These are phyloP conservation scores for Cottus gobio DNA, from an alignment of 2,113 vertebrate species.

Conservation along the genomic window DNA sequence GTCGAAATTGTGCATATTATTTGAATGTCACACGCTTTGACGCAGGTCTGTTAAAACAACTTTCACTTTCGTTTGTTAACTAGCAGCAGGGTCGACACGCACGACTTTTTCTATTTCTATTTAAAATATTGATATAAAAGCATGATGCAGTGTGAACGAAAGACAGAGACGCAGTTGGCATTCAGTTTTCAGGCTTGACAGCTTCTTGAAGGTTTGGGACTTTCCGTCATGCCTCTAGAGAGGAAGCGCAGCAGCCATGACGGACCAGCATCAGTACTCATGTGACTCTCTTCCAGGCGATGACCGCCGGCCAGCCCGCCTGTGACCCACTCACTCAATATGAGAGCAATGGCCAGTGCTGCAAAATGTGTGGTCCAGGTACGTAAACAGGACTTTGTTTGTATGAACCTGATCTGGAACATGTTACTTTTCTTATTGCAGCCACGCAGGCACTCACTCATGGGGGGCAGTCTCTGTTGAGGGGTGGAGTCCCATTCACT, in stretches of 20 bases:
- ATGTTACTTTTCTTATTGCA: not conserved
- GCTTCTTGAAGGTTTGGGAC: conserved; percentile 54
- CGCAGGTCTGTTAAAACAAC: not conserved
- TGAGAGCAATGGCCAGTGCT: conserved; percentile 40
- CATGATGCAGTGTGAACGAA: too few relatives aligned
- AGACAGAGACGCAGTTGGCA: not conserved
- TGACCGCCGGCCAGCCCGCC: not conserved
- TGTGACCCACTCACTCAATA: conserved; percentile 74
- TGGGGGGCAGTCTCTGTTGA: not conserved
- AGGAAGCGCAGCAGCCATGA: conserved; percentile 15
- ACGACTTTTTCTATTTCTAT: too few relatives aligned
- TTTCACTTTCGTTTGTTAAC: conserved; percentile 72
- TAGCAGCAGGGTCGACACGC: accelerated
- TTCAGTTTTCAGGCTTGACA: not conserved
- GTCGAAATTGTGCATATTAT: not conserved
- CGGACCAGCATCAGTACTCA: not conserved
- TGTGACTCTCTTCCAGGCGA: conserved; percentile 34
- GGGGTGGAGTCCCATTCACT: not conserved
- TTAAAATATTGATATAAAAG: not conserved
- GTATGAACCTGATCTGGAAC: not conserved
- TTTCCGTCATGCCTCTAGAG: conserved; percentile 57
- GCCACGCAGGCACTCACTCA: not conserved
- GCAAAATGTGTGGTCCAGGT: conserved; percentile 78
- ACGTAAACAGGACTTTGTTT: not conserved
- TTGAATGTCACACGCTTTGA: accelerated